Evolutionary conservation across 1,140 invertebrate genomes (phyloP).

Genomic region (Brachionus koreanus): DNA sequence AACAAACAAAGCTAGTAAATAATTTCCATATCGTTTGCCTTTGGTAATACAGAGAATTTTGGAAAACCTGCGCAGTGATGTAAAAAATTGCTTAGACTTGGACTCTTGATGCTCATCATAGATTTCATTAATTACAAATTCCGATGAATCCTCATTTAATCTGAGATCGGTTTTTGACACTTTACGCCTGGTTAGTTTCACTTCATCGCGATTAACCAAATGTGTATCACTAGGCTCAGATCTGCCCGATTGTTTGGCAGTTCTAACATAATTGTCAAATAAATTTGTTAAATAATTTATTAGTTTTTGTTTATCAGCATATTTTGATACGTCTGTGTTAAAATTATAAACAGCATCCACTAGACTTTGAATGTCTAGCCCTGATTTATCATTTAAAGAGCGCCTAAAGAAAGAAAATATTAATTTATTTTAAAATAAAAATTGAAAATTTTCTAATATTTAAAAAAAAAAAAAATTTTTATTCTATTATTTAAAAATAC

Average conservation of each 20-base stretch:
- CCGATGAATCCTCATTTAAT: not conserved
- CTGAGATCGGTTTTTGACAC: not conserved
- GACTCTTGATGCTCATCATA: not conserved
- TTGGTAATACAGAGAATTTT: slow-evolving; percentile 25
- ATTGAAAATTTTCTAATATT: not conserved
- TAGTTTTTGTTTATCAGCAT: slow-evolving; percentile 8
- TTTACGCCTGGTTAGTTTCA: not conserved
- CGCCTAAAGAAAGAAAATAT: no score
- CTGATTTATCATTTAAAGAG: slow-evolving; percentile 42
- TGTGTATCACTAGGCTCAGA: not conserved
- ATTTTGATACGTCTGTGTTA: not conserved
- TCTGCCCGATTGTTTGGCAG: not conserved
- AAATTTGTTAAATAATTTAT: slow-evolving; percentile 41
- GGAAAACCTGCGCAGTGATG: not conserved
- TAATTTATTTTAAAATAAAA: no score
- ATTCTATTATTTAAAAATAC: no score
- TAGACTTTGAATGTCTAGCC: slow-evolving; percentile 22
- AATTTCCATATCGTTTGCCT: slow-evolving; percentile 60
- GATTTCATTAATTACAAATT: slow-evolving; percentile 25
- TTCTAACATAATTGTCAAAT: slow-evolving; percentile 20
- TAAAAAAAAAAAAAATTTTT: no score
- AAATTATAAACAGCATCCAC: slow-evolving; percentile 29
- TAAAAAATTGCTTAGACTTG: not conserved
- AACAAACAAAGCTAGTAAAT: slow-evolving; percentile 59
- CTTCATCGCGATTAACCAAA: not conserved